Conservation (phyloP, 2,113 vertebrate genomes). For the Heterotis niloticus region DNA sequence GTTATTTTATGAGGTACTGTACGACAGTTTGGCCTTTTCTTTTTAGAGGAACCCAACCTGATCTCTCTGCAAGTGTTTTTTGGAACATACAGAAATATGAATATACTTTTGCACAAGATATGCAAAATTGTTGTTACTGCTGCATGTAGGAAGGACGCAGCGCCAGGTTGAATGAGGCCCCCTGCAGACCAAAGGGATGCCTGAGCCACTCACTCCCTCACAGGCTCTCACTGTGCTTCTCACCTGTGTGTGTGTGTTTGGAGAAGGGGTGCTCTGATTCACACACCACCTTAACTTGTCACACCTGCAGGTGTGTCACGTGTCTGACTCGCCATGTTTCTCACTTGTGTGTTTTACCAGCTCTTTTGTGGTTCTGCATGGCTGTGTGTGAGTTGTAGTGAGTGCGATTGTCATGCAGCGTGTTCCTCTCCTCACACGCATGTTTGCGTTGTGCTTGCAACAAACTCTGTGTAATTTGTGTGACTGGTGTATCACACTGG, state of each 20-base stretch:
- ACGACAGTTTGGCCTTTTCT: constrained; percentile 56
- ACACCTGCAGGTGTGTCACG: no score
- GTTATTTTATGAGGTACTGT: constrained; percentile 64
- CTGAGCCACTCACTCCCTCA: background rate
- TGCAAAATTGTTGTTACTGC: constrained; percentile 28
- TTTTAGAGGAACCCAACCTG: constrained; percentile 51
- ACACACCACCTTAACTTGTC: no score
- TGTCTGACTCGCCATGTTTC: no score
- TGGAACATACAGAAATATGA: constrained; percentile 20
- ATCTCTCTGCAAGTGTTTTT: constrained; percentile 29
- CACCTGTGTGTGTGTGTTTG: background rate
- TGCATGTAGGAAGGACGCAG: background rate
- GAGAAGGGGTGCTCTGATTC: background rate
- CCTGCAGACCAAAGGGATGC: background rate
- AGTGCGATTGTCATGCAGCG: no score
- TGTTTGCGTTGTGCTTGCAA: background rate
- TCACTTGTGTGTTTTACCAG: no score
- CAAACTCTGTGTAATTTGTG: no score
- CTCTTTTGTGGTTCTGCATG: no score
- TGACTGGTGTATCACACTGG: no score
- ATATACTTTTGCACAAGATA: constrained; percentile 54
- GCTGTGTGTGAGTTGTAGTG: no score
- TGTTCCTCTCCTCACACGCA: no score
- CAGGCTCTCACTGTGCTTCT: background rate
- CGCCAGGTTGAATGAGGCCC: background rate